Conservation (phyloP, 2,113 vertebrate species). For the Tetrao urogallus region DNA sequence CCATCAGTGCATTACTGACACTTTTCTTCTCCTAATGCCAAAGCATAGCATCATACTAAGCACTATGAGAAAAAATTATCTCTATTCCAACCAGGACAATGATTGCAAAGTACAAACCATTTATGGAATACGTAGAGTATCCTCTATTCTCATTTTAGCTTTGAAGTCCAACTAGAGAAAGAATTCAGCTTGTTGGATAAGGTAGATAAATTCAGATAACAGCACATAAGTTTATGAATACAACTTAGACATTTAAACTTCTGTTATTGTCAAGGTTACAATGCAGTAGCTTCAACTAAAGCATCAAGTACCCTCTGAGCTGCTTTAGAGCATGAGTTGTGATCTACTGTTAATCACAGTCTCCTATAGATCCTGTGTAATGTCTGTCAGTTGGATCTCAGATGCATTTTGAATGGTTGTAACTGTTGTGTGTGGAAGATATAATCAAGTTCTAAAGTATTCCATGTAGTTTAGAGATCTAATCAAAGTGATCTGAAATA, state of each 20-base stretch:
- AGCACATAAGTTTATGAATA: not conserved
- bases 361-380: not conserved
- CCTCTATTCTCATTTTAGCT: not conserved
- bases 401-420: fast-evolving
- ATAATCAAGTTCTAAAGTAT: not conserved
- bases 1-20: no score
- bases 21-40: no score
- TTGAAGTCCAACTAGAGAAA: not conserved
- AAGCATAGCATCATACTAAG: no score
- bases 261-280: fast-evolving
- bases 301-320: not conserved
- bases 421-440: no score
- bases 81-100: no score
- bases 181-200: not conserved
- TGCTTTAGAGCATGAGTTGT: not conserved
- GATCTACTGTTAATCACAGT: not conserved
- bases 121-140: not conserved
- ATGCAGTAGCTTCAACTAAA: not conserved
- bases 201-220: not conserved
- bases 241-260: not conserved
- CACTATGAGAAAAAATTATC: no score
- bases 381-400: fast-evolving
- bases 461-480: not conserved
- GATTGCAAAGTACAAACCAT: not conserved
- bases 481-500: not conserved